Conservation (phyloP, 2,888 invertebrate genomes). For the Parnassius glacialis region DNA sequence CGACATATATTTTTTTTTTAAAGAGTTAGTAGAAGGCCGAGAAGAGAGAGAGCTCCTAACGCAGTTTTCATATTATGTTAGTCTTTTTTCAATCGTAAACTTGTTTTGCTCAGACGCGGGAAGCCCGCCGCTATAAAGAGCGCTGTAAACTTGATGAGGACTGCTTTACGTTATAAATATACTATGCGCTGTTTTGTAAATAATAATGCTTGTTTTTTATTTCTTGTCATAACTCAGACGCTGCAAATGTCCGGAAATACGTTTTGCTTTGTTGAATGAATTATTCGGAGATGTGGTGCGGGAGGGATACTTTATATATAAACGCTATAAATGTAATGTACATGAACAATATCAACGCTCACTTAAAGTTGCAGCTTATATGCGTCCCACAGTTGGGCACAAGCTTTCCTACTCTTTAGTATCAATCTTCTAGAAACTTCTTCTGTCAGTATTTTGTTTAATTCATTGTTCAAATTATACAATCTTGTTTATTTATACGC, state of each 20-base stretch:
- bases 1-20: too few species aligned
- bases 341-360: too few species aligned
- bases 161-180: constrained; percentile 10
- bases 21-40: not conserved
- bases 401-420: too few species aligned
- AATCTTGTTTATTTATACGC: too few species aligned
- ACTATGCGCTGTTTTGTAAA: constrained; percentile 13
- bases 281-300: not conserved
- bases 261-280: not conserved
- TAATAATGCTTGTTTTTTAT: constrained; percentile 14
- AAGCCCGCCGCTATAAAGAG: not conserved
- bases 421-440: too few species aligned
- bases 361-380: too few species aligned
- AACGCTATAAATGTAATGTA: too few species aligned
- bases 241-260: not conserved
- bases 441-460: too few species aligned
- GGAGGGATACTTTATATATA: not conserved
- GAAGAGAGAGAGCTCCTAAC: not conserved
- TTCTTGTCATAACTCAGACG: not conserved
- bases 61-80: not conserved
- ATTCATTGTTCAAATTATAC: too few species aligned
- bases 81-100: not conserved
- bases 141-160: not conserved
- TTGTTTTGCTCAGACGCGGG: not conserved
- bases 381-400: too few species aligned